Conservation (phyloP, 2,797 vertebrate species). For the Lepus oiostolus region DNA sequence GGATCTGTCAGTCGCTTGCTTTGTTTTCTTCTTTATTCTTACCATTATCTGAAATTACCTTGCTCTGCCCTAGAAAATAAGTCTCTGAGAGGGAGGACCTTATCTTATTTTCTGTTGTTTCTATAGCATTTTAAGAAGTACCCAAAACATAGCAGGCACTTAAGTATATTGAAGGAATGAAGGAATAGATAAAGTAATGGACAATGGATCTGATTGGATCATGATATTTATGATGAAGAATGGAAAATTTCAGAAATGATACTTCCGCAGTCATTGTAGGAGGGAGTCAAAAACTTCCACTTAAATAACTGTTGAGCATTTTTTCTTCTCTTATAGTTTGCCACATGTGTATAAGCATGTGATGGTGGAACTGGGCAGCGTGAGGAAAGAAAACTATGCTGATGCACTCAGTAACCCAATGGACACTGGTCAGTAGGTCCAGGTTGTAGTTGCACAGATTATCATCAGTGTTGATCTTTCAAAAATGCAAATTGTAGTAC, state of each 20-base stretch:
- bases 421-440: neutral
- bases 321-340: neutral
- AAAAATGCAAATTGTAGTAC: neutral
- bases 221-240: slow-evolving; percentile 19
- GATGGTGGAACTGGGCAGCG: neutral
- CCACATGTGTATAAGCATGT: neutral
- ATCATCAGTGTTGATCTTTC: neutral
- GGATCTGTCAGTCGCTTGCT: neutral
- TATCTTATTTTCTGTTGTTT: slow-evolving; percentile 26
- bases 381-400: neutral
- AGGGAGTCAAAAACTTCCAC: neutral
- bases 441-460: neutral
- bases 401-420: neutral
- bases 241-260: neutral
- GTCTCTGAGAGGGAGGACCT: neutral
- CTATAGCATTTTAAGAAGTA: neutral
- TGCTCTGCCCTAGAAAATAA: slow-evolving; percentile 12
- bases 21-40: neutral
- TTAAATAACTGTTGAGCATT: neutral
- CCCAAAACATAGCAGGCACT: neutral
- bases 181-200: neutral
- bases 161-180: slow-evolving; percentile 40
- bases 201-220: neutral
- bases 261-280: neutral
- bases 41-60: neutral